Evolutionary conservation across 2,113 vertebrate species (phyloP), one percentile per base, ranked within the genome.

Genomic region (Athene noctua): DNA sequence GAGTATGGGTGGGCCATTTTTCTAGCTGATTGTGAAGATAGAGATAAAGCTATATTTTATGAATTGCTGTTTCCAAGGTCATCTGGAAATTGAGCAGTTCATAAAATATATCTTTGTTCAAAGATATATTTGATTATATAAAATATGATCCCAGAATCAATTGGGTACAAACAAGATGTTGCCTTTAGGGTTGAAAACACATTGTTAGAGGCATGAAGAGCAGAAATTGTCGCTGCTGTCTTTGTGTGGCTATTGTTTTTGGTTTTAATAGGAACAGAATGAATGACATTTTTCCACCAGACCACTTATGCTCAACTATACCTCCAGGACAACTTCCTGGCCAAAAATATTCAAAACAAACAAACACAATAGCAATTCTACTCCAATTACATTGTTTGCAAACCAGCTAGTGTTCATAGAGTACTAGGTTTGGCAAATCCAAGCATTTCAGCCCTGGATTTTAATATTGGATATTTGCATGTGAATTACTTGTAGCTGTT

Each of bases 321-420:
- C 90, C 94, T 96, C 96, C 96, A 97, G 96, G 96, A 95, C 95
- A 97, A 97, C 96, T 95, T 97, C 89, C 95, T 97, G 92, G 95
- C 89, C 92, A 97, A 97, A 97, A 95, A 97, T 95, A 96, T 52
- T 97, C 95, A 97, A 96, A 97, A 97, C 92, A 96, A 97, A 97
- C 84, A 96, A 92, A 91, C 91, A 97, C 96, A 97, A 96, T 97
- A 96, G 93, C 96, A 97, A 97, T 95, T 96, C 95, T 96, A 88
- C 95, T 97, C 94, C 95, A 96, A 95, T 97, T 96, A 96, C 92
- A 87, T 96, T 97, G 95, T 97, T 96, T 97, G 91, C 94, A 97
- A 97, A 94, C 89, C 84, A 66, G 73, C 83, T 95, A 94, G 91
- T 44, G 62, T 97, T 97, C 95, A 82, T 97, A 92, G 95, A 97